phyloP scores from a whole-genome alignment of 2,888 invertebrate species.

The Drosophila aldrichi region DNA sequence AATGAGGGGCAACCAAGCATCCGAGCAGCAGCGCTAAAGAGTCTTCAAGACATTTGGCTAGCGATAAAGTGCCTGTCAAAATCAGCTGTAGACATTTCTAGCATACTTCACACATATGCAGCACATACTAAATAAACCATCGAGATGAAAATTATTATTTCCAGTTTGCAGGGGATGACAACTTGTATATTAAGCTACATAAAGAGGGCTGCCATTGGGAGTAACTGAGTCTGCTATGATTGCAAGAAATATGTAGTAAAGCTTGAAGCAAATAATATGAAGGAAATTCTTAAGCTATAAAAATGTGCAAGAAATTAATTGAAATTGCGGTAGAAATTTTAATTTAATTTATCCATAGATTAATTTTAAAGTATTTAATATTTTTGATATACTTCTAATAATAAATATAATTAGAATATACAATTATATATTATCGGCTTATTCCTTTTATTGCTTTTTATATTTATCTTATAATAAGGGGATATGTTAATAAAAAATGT shows the following conservation, averaged over 20 bases:
- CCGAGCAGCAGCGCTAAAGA: slow-evolving; percentile 22
- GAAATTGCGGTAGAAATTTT: background rate
- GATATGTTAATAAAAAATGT: no score
- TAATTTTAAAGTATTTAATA: no score
- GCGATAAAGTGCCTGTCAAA: slow-evolving; percentile 46
- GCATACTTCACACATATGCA: slow-evolving; percentile 20
- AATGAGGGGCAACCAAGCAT: slow-evolving; percentile 8
- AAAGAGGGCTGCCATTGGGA: background rate
- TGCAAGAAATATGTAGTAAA: background rate
- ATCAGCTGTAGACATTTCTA: slow-evolving; percentile 33
- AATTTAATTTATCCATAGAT: no score
- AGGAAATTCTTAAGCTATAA: background rate
- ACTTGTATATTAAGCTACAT: background rate
- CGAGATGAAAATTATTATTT: slow-evolving; percentile 9
- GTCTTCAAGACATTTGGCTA: slow-evolving; percentile 27
- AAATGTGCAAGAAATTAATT: background rate
- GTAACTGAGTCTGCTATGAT: background rate
- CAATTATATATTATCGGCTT: no score
- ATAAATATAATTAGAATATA: no score
- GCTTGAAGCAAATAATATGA: background rate
- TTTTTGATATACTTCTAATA: no score
- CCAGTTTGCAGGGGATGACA: slow-evolving; percentile 4
- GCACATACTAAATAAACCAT: slow-evolving; percentile 12
- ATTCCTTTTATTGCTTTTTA: no score
- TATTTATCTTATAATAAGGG: no score